phyloP scores from a whole-genome alignment of 2,113 vertebrate genomes.

The Hiodon alosoides region DNA sequence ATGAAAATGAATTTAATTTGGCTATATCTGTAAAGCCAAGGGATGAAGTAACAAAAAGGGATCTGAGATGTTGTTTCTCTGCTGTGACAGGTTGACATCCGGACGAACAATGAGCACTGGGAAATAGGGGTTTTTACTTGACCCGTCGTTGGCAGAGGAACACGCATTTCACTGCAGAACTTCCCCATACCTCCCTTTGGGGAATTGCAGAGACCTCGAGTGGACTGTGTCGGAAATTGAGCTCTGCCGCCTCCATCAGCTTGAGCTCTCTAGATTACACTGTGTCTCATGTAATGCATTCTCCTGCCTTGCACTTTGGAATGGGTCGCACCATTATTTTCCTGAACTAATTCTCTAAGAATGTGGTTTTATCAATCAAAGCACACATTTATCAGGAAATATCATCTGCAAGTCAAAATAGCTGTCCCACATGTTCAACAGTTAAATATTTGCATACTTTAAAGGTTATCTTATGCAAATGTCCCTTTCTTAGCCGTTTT shows the following conservation, averaged over 20 bases:
- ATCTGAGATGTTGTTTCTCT: too few relatives aligned
- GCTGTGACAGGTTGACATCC: too few relatives aligned
- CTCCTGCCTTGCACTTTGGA: not conserved
- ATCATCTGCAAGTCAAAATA: not conserved
- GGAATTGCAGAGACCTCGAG: not conserved
- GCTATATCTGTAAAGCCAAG: too few relatives aligned
- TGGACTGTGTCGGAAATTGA: constrained; percentile 7
- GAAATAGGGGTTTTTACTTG: not conserved
- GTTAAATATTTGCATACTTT: not conserved
- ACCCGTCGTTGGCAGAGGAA: not conserved
- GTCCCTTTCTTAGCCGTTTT: not conserved
- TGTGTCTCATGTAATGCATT: not conserved
- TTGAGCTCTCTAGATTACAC: not conserved
- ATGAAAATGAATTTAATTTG: too few relatives aligned
- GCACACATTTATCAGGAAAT: not conserved
- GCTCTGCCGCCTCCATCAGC: not conserved
- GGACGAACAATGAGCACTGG: not conserved
- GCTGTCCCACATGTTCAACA: not conserved
- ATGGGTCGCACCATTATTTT: not conserved
- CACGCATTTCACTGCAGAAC: not conserved
- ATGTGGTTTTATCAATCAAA: not conserved
- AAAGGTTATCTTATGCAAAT: not conserved
- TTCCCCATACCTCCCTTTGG: not conserved
- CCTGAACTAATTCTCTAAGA: not conserved
- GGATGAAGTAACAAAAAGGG: too few relatives aligned